phyloP scores from a whole-genome alignment of 1,140 invertebrate species.

The Drosophila ficusphila region DNA sequence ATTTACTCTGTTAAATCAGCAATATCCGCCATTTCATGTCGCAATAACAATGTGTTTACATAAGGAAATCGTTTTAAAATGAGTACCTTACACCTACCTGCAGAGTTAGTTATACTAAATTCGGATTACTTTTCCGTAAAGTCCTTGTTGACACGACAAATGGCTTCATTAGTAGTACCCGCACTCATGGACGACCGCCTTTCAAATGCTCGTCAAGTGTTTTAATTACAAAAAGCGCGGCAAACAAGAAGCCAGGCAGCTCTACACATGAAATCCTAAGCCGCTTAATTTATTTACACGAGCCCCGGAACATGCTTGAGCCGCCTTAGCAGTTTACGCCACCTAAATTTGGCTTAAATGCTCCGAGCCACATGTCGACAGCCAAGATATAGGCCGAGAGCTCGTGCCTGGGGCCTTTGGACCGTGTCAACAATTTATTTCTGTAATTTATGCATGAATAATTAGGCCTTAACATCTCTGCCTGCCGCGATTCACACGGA shows the following conservation, averaged over 20 bases:
- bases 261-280: constrained; percentile 34
- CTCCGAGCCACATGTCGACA: constrained; percentile 43
- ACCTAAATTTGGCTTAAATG: constrained; percentile 51
- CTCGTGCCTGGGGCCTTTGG: neutral
- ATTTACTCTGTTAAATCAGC: neutral
- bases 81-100: constrained; percentile 16
- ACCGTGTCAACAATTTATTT: constrained; percentile 49
- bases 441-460: constrained; percentile 58
- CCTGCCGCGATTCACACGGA: constrained; percentile 36
- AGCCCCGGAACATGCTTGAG: constrained; percentile 14
- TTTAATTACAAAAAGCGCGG: constrained; percentile 48
- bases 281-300: constrained; percentile 56
- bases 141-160: constrained; percentile 17
- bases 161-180: constrained; percentile 21
- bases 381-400: constrained; percentile 15
- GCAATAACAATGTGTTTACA: neutral
- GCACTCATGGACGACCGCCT: neutral
- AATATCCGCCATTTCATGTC: neutral
- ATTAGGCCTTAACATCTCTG: constrained; percentile 24
- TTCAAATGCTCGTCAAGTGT: constrained; percentile 24
- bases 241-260: constrained; percentile 35
- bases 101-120: neutral
- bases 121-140: neutral
- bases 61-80: neutral
- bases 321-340: constrained; percentile 26